These are phyloP conservation scores for Amphipoea lucens DNA, from an alignment of 2,888 invertebrate genomes.

Conservation along the genomic window DNA sequence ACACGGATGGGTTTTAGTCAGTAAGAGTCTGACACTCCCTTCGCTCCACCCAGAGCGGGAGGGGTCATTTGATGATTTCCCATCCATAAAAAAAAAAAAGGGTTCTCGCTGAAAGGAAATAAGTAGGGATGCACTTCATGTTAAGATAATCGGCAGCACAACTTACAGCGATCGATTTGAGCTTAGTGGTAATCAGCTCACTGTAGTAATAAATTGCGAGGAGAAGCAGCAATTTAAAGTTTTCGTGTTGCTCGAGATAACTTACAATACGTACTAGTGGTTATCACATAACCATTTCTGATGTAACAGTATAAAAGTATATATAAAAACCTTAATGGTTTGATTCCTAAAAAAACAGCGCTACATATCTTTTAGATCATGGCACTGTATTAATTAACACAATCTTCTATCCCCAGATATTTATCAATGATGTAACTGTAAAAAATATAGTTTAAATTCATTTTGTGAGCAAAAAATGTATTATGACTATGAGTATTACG, in stretches of 20 bases:
- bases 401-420: neutral
- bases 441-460: neutral
- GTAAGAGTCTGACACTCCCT: too few species aligned
- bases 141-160: neutral
- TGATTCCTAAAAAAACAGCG: neutral
- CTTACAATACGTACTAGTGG: neutral
- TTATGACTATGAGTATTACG: neutral
- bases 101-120: neutral
- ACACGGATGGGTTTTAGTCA: too few species aligned
- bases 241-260: neutral
- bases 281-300: conserved; percentile 12
- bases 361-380: conserved; percentile 13
- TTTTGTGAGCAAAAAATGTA: neutral
- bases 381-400: neutral
- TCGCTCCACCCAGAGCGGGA: too few species aligned
- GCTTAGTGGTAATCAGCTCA: neutral
- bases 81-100: too few species aligned
- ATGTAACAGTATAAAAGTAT: conserved; percentile 1
- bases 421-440: conserved; percentile 18
- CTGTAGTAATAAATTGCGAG: neutral
- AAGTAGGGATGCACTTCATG: neutral
- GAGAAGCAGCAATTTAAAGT: neutral
- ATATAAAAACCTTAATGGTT: neutral
- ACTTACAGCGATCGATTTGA: neutral
- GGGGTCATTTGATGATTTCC: too few species aligned